A percentile compares a stretch with the other conserved stretches of the same genome.
Conservation (phyloP, 2,888 invertebrate species). For the Eulithis testata region DNA sequence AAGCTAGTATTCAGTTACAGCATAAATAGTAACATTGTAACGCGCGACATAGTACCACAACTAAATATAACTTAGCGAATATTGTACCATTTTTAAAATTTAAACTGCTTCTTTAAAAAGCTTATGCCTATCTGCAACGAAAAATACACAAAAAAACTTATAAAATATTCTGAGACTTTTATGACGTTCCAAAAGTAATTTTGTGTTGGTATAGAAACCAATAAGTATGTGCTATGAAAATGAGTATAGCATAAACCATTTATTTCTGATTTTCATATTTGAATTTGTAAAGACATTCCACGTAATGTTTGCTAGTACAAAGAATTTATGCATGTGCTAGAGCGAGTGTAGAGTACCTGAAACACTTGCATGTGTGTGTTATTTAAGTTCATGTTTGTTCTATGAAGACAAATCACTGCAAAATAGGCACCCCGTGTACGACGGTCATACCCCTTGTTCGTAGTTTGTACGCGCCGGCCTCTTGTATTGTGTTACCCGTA, state of each 20-base stretch:
- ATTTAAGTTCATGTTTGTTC: not conserved
- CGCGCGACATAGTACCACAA: slow-evolving; percentile 7
- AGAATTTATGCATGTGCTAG: too few relatives aligned
- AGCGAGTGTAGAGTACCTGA: not conserved
- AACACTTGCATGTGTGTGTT: slow-evolving; percentile 5
- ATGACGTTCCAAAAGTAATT: too few relatives aligned
- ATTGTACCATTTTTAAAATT: not conserved
- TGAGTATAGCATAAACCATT: too few relatives aligned
- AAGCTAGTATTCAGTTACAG: slow-evolving; percentile 36
- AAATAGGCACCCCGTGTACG: slow-evolving; percentile 18
- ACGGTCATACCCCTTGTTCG: slow-evolving; percentile 45
- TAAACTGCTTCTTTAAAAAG: too few relatives aligned
- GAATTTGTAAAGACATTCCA: too few relatives aligned
- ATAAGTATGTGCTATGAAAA: too few relatives aligned
- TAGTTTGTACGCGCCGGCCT: slow-evolving; percentile 61
- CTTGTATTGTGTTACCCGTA: slow-evolving; percentile 76
- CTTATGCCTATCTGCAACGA: too few relatives aligned
- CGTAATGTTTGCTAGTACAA: too few relatives aligned
- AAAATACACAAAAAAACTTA: too few relatives aligned
- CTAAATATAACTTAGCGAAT: not conserved
- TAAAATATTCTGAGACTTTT: too few relatives aligned
- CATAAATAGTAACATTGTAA: slow-evolving; percentile 31
- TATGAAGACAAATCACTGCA: slow-evolving; percentile 17
- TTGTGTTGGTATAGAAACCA: too few relatives aligned
- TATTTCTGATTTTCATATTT: too few relatives aligned